Conservation (phyloP, 2,888 invertebrate species). For the Lithophane ornitopus region DNA sequence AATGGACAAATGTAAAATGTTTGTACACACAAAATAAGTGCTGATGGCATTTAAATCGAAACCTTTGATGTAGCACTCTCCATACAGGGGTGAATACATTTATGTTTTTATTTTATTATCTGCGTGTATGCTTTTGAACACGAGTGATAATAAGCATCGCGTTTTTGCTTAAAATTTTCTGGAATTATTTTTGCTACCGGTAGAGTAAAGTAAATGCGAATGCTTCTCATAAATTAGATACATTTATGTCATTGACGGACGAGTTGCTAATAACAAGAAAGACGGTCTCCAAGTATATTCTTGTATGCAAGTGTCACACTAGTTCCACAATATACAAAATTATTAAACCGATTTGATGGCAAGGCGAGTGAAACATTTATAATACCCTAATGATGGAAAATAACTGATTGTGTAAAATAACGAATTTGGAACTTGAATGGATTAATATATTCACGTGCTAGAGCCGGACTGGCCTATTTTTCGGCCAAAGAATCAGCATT, state of each 20-base stretch:
- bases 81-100: constrained; percentile 35
- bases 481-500: too few species aligned
- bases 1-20: constrained; percentile 35
- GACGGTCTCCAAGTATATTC: neutral
- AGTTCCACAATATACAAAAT: neutral
- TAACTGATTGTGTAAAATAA: too few species aligned
- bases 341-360: neutral
- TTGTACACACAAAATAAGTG: constrained; percentile 38
- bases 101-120: constrained; percentile 23
- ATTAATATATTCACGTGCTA: too few species aligned
- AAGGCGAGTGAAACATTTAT: neutral
- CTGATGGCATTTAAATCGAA: constrained; percentile 65
- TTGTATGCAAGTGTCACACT: neutral
- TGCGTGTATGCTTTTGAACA: constrained; percentile 6
- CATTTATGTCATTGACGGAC: neutral
- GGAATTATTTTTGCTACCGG: neutral
- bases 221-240: neutral
- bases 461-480: too few species aligned
- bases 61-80: constrained; percentile 62
- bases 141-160: constrained; percentile 4
- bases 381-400: too few species aligned
- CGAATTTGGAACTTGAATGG: too few species aligned
- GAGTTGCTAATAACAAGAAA: neutral
- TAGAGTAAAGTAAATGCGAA: neutral
- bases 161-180: neutral